Evolutionary conservation across 1,140 invertebrate species (phyloP), one percentile per base, ranked within the genome.

Genomic region (Drosophila sp.): DNA sequence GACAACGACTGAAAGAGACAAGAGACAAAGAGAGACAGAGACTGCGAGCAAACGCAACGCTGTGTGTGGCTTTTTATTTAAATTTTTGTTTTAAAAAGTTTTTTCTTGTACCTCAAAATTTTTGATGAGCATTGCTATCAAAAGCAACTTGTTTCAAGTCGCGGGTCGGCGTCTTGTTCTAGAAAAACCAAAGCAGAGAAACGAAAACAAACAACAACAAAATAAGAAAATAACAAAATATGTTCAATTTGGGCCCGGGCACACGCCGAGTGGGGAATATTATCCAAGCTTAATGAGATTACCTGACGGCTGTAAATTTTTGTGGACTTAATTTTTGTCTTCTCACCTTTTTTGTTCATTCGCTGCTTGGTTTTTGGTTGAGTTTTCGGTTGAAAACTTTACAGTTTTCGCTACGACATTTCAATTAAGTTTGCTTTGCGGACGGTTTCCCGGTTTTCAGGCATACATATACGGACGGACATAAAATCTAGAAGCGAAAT

Each of bases 81-180:
- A 76, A 81, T 74, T 85, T 65, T 72, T 44, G 66, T 76, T 29
- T 71, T 74, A 70, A 89, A 89, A 89, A 89, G 77, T 80, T 89
- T 89, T 87, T 84, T 78, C 84, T 89, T 89, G 84, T 90, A 76
- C 71, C 70, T 73, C 61, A 89, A 17, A 89, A 71, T 84, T 84
- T 50, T 89, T 89, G 80, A 89, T 89, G 84, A 80, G 80, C 68
- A 55, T 60, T 80, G 66, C 84, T 89, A 89, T 89, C 77, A 89
- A 89, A 17, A 73, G 40, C 66, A 71, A 70, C 62, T 83, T 89
- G 67, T 68, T 86, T 81, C 84, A 50, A 50, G 78, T 76, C 71
- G 65, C 40, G 55, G 50, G 56, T 41, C 41, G 63, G 66, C 27
- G n/a, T 41, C 35, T 50, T 30, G 30, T 44, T 76, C 47, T 29